Evolutionary conservation across 2,888 invertebrate genomes (phyloP), one percentile per base, ranked within the genome.

Genomic region (Thymelicus acteon): DNA sequence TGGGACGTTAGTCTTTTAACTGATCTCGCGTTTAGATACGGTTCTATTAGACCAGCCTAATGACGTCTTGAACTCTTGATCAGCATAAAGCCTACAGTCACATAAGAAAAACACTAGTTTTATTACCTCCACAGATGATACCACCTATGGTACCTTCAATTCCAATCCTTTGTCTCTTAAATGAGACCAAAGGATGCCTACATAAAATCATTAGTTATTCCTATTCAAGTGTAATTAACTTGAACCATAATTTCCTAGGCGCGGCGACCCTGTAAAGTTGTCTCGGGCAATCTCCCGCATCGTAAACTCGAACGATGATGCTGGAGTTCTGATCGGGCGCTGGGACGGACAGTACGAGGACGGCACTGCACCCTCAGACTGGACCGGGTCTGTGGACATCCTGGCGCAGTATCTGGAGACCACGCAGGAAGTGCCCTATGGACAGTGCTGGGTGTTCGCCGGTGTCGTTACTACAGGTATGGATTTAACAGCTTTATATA

Each of bases 371-470:
- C 97, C 98, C 0, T 95, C 96, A 0, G 95, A 95, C 15, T 98
- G 98, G 97, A 96, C 97, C 0, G 97, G 97, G 63, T 97, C 97
- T 40, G 96, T 96, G 7, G 95, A 96, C 60, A 97, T 97, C 79
- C 87, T 98, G 66, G 95, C 96, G 68, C 92, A 97, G 83, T 98
- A 96, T 88, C 84, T 95, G 75, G 95, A 95, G 83, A 95, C 93
- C 0, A 94, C 94, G 73, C 88, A 94, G 58, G 95, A 96, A 7
- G 97, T 98, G 8, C 95, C 94, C 19, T 98, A 97, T 79, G 98
- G 97, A 5, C 98, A 98, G 82, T 98, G 98, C 85, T 98, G 97
- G 97, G 97, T 97, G 2, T 98, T 97, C 82, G 96, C 97, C 44
- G 97, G 97, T 0, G 96, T 97, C 13, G 95, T 96, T 1, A 96